A percentile compares a stretch with the other conserved stretches of the same genome.
Conservation (phyloP, 2,888 invertebrate species). For the Koerneria pararmatus region DNA sequence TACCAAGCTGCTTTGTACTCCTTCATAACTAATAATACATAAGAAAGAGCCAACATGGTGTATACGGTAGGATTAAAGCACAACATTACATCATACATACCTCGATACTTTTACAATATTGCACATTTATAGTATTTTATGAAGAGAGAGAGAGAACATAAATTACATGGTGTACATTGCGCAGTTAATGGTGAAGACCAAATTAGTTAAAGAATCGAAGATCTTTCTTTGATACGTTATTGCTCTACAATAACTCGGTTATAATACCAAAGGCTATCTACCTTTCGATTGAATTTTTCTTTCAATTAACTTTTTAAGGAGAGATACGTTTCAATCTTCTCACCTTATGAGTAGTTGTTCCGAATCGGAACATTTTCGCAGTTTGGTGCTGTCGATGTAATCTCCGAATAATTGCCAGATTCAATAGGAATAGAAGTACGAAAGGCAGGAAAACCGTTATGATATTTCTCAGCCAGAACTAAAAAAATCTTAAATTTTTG, state of each 20-base stretch:
- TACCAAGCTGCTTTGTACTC: no score
- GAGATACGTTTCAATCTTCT: not conserved
- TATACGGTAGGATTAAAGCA: no score
- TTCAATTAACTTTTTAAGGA: not conserved
- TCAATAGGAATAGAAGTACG: conserved; percentile 48
- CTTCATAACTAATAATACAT: no score
- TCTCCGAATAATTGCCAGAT: conserved; percentile 48
- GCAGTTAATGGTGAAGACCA: not conserved
- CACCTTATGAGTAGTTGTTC: conserved; percentile 53
- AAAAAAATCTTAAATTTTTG: conserved; percentile 20
- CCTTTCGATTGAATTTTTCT: not conserved
- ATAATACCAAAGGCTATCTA: no score
- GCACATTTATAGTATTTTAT: no score
- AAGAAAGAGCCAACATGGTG: no score
- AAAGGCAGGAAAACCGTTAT: conserved; percentile 51
- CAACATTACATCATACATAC: no score
- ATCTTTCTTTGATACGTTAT: no score
- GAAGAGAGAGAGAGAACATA: not conserved
- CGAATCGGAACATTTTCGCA: conserved; percentile 53
- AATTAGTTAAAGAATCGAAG: not conserved
- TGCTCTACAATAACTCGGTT: no score
- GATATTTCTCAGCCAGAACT: conserved; percentile 55
- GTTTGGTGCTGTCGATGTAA: conserved; percentile 50
- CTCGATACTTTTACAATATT: no score
- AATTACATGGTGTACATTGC: not conserved